Conservation (phyloP, 2,113 vertebrate species). For the Isurus oxyrinchus region DNA sequence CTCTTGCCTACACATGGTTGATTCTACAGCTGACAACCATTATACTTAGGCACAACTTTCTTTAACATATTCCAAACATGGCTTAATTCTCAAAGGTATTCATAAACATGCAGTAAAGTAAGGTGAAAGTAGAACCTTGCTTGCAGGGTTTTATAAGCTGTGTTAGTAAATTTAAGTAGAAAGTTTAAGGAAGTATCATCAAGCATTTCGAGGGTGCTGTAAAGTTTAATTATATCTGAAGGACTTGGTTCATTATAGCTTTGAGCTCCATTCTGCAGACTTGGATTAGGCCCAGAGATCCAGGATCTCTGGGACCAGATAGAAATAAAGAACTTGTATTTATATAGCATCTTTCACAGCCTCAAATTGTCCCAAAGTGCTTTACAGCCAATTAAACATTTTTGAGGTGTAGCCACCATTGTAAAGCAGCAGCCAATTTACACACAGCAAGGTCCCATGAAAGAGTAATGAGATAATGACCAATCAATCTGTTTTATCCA, state of each 20-base stretch:
- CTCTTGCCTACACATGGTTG: constrained; percentile 8
- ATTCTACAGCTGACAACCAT: constrained; percentile 32
- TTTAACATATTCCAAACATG: constrained; percentile 17
- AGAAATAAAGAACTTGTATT: neutral
- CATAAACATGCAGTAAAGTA: neutral
- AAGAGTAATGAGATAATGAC: neutral
- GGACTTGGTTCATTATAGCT: neutral
- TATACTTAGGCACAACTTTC: neutral
- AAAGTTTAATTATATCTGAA: neutral
- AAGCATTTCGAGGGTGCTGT: neutral
- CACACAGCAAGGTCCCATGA: too few species aligned
- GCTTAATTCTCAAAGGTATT: constrained; percentile 26
- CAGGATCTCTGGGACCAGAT: too few species aligned
- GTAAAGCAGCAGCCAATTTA: neutral
- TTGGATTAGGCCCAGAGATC: neutral
- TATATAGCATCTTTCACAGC: neutral
- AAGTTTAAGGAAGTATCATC: constrained; percentile 16
- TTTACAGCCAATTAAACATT: neutral
- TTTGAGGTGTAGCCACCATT: neutral
- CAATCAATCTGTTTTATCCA: neutral
- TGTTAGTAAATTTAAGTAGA: neutral
- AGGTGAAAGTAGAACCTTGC: neutral
- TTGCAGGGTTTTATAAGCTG: neutral
- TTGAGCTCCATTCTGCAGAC: neutral
- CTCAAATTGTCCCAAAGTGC: neutral